These are phyloP conservation scores for Zophobas atratus DNA, from an alignment of 1,140 invertebrate genomes.

Conservation along the genomic window DNA sequence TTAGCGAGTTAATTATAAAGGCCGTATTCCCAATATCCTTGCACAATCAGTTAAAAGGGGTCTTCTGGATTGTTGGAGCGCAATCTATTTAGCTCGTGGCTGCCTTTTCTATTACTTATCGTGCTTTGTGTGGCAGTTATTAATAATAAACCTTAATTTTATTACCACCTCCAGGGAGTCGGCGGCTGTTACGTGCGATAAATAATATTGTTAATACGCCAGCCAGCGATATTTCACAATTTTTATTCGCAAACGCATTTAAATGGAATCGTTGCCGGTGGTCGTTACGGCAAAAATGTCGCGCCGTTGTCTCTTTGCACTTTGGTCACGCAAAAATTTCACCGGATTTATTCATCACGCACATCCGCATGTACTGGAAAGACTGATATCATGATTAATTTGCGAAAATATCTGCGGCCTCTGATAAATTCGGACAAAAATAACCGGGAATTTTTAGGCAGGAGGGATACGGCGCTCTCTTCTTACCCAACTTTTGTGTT, in stretches of 20 bases:
- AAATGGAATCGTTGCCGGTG: neutral
- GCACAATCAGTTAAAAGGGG: conserved; percentile 34
- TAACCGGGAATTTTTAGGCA: conserved; percentile 2
- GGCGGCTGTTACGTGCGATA: conserved; percentile 6
- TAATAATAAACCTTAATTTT: conserved; percentile 42
- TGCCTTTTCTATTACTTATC: conserved; percentile 43
- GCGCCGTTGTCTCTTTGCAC: neutral
- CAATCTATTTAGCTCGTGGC: conserved; percentile 40
- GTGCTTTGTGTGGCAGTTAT: conserved; percentile 33
- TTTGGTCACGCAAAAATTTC: conserved; percentile 10
- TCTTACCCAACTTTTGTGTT: conserved; percentile 16
- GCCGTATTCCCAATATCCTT: conserved; percentile 41
- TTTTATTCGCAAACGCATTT: conserved; percentile 10
- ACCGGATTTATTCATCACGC: conserved; percentile 1
- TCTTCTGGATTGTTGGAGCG: conserved; percentile 20
- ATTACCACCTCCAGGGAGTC: conserved; percentile 17
- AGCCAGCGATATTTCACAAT: neutral
- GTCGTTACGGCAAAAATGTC: conserved; percentile 4
- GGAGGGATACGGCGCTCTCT: neutral
- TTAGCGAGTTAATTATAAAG: conserved; percentile 42
- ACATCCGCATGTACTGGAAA: conserved; percentile 1
- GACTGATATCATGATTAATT: conserved; percentile 8
- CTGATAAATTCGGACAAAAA: conserved; percentile 12
- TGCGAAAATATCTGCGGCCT: neutral
- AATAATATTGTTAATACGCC: conserved; percentile 16